A percentile compares a stretch with the other conserved stretches of the same genome.
Evolutionary conservation across 1,140 invertebrate species (phyloP).

Genomic region (Carposina sasakii): DNA sequence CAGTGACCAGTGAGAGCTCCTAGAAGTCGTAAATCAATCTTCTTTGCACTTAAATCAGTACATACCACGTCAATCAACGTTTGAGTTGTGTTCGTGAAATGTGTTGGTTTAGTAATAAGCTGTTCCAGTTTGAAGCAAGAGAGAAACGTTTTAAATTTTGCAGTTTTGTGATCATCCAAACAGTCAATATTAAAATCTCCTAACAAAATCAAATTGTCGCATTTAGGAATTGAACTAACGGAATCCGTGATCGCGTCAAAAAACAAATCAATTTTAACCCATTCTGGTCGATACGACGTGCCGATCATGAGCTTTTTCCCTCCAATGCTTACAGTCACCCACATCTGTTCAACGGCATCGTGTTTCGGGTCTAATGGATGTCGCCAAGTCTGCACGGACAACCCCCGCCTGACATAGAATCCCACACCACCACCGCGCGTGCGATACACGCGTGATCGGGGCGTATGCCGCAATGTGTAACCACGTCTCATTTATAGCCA

Average conservation of each 20-base stretch:
- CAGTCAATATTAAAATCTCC: slow-evolving; percentile 1
- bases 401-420: slow-evolving; percentile 1
- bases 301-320: background rate
- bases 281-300: background rate
- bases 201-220: background rate
- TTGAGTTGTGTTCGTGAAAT: background rate
- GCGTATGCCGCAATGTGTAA: background rate
- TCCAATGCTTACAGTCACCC: background rate
- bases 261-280: background rate
- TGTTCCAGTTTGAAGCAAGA: background rate
- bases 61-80: background rate
- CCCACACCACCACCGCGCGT: slow-evolving; percentile 6
- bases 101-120: background rate
- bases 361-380: background rate
- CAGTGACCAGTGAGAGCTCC: background rate
- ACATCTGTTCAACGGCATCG: background rate
- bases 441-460: background rate
- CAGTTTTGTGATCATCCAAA: too few relatives aligned
- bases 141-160: too few relatives aligned
- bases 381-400: background rate
- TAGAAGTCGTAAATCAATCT: background rate
- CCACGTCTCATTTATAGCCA: slow-evolving; percentile 8
- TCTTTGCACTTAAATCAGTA: background rate
- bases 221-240: background rate
- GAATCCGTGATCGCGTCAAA: background rate